Percentiles rank a stretch among this genome's conserved stretches.
Evolutionary conservation across 2,113 vertebrate species (phyloP).

Genomic region (Alligator sinensis): DNA sequence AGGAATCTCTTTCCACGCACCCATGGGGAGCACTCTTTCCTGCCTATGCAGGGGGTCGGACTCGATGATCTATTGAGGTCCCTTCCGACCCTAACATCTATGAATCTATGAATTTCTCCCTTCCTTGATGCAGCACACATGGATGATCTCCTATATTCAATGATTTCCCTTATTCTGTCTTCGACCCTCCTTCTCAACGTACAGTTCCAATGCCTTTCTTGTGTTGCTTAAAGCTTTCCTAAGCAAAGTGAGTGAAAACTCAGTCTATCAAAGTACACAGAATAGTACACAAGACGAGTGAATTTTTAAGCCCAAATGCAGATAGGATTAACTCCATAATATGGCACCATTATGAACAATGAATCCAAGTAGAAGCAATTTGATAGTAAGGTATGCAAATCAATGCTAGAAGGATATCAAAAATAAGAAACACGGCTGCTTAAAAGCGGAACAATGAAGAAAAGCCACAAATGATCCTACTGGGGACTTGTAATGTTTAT

Average conservation of each 20-base stretch:
- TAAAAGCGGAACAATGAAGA: conserved; percentile 23
- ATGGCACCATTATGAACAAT: accelerated
- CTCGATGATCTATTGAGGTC: too few species aligned
- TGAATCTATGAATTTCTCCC: neutral
- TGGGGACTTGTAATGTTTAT: neutral
- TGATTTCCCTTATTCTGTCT: neutral
- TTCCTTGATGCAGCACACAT: neutral
- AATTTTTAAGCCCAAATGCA: neutral
- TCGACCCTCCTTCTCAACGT: conserved; percentile 2
- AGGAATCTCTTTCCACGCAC: neutral
- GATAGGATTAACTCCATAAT: neutral
- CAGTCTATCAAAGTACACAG: neutral
- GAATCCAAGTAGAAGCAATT: neutral
- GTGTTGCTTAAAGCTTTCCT: neutral
- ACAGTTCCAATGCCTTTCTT: conserved; percentile 8
- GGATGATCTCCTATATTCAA: neutral
- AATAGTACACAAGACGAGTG: too few species aligned
- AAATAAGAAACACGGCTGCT: neutral
- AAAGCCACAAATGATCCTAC: neutral
- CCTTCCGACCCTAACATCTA: neutral
- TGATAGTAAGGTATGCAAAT: neutral
- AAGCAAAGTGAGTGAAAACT: neutral
- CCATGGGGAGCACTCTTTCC: neutral
- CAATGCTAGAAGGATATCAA: neutral
- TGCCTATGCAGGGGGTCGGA: too few species aligned